Base-by-base conservation (phyloP, 2,113 vertebrate genomes). In the Mesocricetus auratus region DNA sequence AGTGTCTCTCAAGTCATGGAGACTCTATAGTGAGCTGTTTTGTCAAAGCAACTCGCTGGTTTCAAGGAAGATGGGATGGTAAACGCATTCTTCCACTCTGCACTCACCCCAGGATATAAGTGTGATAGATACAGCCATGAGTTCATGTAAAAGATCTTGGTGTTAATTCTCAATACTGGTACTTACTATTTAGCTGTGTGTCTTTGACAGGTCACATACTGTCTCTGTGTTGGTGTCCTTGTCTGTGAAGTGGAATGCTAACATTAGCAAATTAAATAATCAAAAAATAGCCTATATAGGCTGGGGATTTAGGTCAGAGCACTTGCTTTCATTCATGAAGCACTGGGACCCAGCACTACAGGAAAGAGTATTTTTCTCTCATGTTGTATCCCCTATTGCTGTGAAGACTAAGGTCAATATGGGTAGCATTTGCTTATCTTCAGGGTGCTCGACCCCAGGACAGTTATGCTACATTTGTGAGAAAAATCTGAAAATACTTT, bases 401-500 rank as follows among this genome's bases (percentile, higher is more conserved):
- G 7, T 94, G 36, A 82, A 89, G 29, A 94, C 82, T 77, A 86
- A 93, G 15, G 5, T 74, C 16, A 33, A 47, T 66, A 2, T 45
- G 36, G 79, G 29, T 26, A 75, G 50, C 13, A 56, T 17, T 36
- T 64, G 21, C 42, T 19, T 19, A 21, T 71, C 82, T 87, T 90
- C 22, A 85, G 50, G 47, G 45, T 79, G 47, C 17, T 96, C 56
- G 83, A 31, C 39, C 77, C 50, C 4, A 64, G 24, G 29, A 87
- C 83, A 86, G 5, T 89, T 91, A 86, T 47, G 12, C 47, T 36
- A 33, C 81, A 66, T 81, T 91, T 89, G 47, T 95, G 60, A 95
- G 82, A 24, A 89, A 91, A 68, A 73, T 36, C 16, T 69, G 39
- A 92, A 95, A 94, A 81, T 92, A 88, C n/a, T n/a, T 45, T 77